Conservation (phyloP, 2,797 vertebrate species). For the Lagothrix lagotricha region DNA sequence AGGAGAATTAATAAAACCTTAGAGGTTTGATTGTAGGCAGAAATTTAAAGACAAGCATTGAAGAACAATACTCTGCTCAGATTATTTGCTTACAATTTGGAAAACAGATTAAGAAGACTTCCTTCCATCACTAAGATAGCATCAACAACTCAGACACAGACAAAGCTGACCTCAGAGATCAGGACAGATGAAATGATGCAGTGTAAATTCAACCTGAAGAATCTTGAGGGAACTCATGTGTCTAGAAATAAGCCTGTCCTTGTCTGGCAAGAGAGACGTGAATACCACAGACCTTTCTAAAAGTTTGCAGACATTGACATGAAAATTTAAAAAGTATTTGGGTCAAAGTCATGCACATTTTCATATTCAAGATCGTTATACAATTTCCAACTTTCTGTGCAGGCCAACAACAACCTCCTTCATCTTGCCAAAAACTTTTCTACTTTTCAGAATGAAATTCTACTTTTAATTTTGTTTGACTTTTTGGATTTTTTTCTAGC, state of each 20-base stretch:
- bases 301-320: neutral
- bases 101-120: neutral
- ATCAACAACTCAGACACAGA: neutral
- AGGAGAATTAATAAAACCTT: neutral
- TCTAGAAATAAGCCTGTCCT: slow-evolving; percentile 37
- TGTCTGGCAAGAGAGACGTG: slow-evolving; percentile 22
- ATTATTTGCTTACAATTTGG: slow-evolving; percentile 15
- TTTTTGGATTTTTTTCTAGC: neutral
- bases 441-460: slow-evolving; percentile 41
- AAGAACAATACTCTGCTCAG: slow-evolving; percentile 27
- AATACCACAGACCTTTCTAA: slow-evolving; percentile 22
- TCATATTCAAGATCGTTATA: neutral
- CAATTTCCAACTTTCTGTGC: neutral
- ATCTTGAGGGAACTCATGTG: slow-evolving; percentile 31
- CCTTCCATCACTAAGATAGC: neutral
- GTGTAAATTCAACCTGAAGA: slow-evolving; percentile 33
- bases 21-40: neutral
- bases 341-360: slow-evolving; percentile 16
- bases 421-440: slow-evolving; percentile 26
- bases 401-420: neutral
- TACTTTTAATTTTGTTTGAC: slow-evolving; percentile 30
- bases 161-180: neutral
- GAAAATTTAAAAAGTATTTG: slow-evolving; percentile 24
- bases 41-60: neutral
- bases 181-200: slow-evolving; percentile 29